Conservation (phyloP, 2,797 vertebrate species). For the Danio tinwini region DNA sequence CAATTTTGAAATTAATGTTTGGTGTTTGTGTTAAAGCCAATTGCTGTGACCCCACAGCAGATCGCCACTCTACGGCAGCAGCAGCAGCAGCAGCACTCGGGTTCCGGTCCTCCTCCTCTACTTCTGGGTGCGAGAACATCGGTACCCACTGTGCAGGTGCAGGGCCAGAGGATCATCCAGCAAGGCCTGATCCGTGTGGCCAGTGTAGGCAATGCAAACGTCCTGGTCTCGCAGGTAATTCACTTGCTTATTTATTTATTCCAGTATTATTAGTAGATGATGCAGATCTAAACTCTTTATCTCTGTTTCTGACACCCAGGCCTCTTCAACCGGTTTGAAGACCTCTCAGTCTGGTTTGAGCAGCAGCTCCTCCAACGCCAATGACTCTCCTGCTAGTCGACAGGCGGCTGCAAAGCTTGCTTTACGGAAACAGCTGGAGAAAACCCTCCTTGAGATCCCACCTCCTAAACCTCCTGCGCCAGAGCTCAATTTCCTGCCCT, state of each 20-base stretch:
- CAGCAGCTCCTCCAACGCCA: constrained; percentile 72
- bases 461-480: constrained; percentile 94
- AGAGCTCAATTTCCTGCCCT: constrained; percentile 95
- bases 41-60: constrained; percentile 85
- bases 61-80: constrained; percentile 85
- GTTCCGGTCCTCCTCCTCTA: constrained; percentile 92
- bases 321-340: constrained; percentile 88
- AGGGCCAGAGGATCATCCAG: constrained; percentile 97
- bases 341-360: constrained; percentile 78
- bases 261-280: not conserved
- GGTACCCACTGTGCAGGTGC: constrained; percentile 93
- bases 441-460: constrained; percentile 95
- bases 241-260: not conserved
- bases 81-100: constrained; percentile 88
- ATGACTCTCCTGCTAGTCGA: constrained; percentile 90
- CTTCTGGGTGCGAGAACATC: constrained; percentile 91
- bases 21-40: constrained; percentile 65
- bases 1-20: not conserved
- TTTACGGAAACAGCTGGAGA: constrained; percentile 95
- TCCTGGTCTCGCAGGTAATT: constrained; percentile 91
- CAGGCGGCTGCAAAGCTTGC: constrained; percentile 96
- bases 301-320: constrained; percentile 70
- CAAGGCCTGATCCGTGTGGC: constrained; percentile 96
- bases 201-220: constrained; percentile 89
- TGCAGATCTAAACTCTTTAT: not conserved